Base-by-base conservation (phyloP, 1,140 invertebrate genomes). In the Phenacoccus solenopsis region DNA sequence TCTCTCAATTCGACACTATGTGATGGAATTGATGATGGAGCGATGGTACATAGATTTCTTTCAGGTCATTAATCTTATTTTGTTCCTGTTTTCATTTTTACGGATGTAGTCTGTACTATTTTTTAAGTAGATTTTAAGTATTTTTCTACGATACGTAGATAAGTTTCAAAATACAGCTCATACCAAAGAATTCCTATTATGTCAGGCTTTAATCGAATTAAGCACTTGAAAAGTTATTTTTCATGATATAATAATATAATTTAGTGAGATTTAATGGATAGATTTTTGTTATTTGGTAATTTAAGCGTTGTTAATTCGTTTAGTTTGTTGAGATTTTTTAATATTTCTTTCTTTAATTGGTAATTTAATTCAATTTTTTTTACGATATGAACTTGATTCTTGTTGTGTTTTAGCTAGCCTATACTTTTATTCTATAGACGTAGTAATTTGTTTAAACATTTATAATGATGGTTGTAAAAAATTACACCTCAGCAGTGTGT, bases 231-330 rank as follows among this genome's bases (percentile, higher is more conserved):
- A 49, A 49, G 13, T 49, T n/a, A 49, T 49, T 49, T 49, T 49
- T 49, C 13, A n/a, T n/a, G n/a, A n/a, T n/a, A n/a, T n/a, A n/a
- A n/a, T 16, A 49, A 16, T 49, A 16, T 9, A 16, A 9, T 49
- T 49, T 49, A 49, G 38, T 49, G 38, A 49, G 38, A 49, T 49
- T 49, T 49, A 49, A n/a, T n/a, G n/a, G n/a, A n/a, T n/a, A n/a
- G n/a, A n/a, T n/a, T n/a, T n/a, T n/a, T n/a, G n/a, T n/a, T n/a
- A n/a, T n/a, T n/a, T n/a, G n/a, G n/a, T n/a, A n/a, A n/a, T n/a
- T n/a, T n/a, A n/a, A n/a, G n/a, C n/a, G n/a, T n/a, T n/a, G n/a
- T n/a, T n/a, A n/a, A n/a, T n/a, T n/a, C n/a, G n/a, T n/a, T n/a
- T n/a, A n/a, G n/a, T n/a, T n/a, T n/a, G n/a, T n/a, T n/a, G n/a